Conservation (phyloP, 2,113 vertebrate genomes). For the Talpa occidentalis region DNA sequence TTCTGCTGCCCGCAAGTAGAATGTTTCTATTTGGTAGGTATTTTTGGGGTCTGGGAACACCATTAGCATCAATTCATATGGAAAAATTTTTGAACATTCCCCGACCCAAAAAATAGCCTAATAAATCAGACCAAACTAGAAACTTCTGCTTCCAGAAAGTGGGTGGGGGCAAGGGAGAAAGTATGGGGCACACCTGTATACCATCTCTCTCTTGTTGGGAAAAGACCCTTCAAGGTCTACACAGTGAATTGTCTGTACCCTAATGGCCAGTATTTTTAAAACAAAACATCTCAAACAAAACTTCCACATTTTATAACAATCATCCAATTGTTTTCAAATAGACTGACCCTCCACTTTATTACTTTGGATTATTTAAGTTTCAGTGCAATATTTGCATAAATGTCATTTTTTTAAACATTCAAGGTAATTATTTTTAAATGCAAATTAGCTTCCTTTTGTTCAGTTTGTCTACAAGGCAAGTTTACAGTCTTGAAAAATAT, state of each 20-base stretch:
- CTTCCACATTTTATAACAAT: not conserved
- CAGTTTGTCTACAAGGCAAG: not conserved
- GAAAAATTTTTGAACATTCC: too few species aligned
- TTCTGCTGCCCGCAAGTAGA: too few species aligned
- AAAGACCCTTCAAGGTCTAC: not conserved
- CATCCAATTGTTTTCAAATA: not conserved
- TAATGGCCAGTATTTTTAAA: not conserved
- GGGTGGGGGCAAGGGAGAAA: too few species aligned
- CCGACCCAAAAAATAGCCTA: too few species aligned
- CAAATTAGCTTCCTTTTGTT: not conserved
- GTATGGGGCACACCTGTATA: not conserved
- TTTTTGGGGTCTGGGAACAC: too few species aligned
- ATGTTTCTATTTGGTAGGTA: too few species aligned
- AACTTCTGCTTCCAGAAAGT: too few species aligned
- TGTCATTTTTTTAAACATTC: not conserved
- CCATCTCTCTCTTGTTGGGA: not conserved
- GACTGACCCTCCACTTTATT: not conserved
- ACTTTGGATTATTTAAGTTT: conserved; percentile 24
- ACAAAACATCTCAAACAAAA: not conserved
- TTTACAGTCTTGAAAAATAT: not conserved
- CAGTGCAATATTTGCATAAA: conserved; percentile 10
- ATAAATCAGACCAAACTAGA: too few species aligned
- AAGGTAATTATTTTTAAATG: not conserved
- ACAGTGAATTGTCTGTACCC: not conserved
- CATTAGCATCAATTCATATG: too few species aligned